phyloP scores from a whole-genome alignment of 2,113 vertebrate genomes.

The Mobula birostris region DNA sequence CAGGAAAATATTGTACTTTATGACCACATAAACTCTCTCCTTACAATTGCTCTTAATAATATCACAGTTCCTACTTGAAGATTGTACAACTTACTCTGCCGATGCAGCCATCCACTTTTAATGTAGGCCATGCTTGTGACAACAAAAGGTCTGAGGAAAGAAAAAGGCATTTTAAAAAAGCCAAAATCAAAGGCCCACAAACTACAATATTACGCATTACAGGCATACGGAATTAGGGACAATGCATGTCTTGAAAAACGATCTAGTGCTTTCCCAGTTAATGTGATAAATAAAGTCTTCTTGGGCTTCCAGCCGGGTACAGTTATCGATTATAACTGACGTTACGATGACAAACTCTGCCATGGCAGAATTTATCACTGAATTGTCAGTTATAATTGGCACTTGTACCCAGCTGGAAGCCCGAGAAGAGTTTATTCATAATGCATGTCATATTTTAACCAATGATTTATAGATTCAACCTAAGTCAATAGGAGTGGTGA shows the following conservation, averaged over 20 bases:
- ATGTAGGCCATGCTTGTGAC: constrained; percentile 59
- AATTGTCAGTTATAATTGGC: too few relatives aligned
- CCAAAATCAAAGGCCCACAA: neutral
- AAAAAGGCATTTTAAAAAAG: neutral
- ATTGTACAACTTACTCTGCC: constrained; percentile 60
- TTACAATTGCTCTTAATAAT: neutral
- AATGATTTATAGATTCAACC: neutral
- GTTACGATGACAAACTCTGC: too few relatives aligned
- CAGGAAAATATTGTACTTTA: neutral
- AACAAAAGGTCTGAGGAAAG: constrained; percentile 36
- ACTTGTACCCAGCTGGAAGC: too few relatives aligned
- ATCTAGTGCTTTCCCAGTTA: too few relatives aligned
- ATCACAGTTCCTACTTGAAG: neutral
- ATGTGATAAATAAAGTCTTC: too few relatives aligned
- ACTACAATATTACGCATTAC: too few relatives aligned
- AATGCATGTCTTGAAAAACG: too few relatives aligned
- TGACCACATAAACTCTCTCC: neutral
- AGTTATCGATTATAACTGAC: too few relatives aligned
- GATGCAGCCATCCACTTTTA: constrained; percentile 68
- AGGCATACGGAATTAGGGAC: neutral
- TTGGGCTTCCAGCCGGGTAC: too few relatives aligned
- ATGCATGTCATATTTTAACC: too few relatives aligned
- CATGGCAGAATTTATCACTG: too few relatives aligned
- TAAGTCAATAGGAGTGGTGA: neutral
- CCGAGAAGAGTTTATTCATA: too few relatives aligned